These are phyloP conservation scores for Norana najaformis DNA, from an alignment of 2,888 invertebrate genomes.

Conservation along the genomic window DNA sequence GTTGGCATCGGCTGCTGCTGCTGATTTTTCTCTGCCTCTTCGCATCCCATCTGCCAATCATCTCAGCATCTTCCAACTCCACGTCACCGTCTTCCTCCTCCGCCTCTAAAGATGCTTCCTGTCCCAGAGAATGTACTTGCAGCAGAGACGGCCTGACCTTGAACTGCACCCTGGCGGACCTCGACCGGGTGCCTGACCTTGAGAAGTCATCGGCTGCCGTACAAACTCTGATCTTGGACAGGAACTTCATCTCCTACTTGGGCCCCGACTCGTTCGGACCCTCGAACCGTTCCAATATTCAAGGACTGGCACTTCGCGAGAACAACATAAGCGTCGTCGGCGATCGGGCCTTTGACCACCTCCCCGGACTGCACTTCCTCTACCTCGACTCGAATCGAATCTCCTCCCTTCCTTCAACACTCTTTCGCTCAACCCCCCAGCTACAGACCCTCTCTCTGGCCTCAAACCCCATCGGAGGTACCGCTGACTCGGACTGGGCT, in stretches of 20 bases:
- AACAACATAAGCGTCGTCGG: conserved; percentile 23
- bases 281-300: background rate
- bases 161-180: conserved; percentile 25
- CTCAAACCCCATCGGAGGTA: conserved; percentile 29
- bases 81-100: no score
- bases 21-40: background rate
- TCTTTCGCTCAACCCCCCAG: conserved; percentile 24
- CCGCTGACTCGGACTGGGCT: background rate
- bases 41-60: background rate
- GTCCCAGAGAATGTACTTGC: conserved; percentile 30
- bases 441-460: conserved; percentile 33
- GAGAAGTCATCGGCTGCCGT: conserved; percentile 8
- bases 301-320: conserved; percentile 25
- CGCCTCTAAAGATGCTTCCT: background rate
- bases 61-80: background rate
- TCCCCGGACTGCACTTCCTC: conserved; percentile 21
- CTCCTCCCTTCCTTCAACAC: background rate
- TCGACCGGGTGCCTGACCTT: conserved; percentile 25
- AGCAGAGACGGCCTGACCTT: conserved; percentile 21
- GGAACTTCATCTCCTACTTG: conserved; percentile 20
- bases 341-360: background rate
- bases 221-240: conserved; percentile 23
- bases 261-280: conserved; percentile 20
- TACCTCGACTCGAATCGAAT: conserved; percentile 32
- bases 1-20: background rate